A percentile compares a stretch with the other conserved stretches of the same genome.
phyloP scores from a whole-genome alignment of 2,113 vertebrate genomes.

The Lophotis ruficrista region DNA sequence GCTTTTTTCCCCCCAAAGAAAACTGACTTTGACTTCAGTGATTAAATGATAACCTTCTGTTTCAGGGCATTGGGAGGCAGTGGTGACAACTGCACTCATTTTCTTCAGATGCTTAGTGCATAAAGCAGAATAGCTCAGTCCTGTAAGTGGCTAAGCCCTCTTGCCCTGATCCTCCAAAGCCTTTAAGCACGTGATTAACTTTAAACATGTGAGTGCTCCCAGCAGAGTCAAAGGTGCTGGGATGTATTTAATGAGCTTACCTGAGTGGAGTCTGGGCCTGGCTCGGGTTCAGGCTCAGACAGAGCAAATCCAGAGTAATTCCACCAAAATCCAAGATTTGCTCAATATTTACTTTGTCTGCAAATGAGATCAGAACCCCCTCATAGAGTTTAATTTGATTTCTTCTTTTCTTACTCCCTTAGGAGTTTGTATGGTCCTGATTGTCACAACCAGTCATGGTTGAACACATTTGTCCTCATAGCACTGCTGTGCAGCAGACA shows the following conservation, averaged over 20 bases:
- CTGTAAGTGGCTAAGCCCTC: neutral
- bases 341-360: conserved; percentile 21
- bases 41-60: neutral
- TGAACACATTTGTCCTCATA: accelerated
- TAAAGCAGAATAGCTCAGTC: neutral
- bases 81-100: neutral
- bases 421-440: neutral
- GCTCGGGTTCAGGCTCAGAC: neutral
- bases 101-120: neutral
- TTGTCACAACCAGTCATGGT: accelerated
- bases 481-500: neutral
- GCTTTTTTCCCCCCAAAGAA: neutral
- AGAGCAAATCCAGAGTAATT: conserved; percentile 32
- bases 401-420: neutral
- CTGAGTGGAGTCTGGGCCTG: neutral
- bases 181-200: neutral
- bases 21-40: neutral
- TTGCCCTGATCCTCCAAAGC: conserved; percentile 14
- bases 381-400: neutral
- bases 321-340: conserved; percentile 12
- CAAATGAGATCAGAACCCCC: neutral
- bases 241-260: conserved; percentile 43
- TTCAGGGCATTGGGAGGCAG: neutral
- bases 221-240: neutral
- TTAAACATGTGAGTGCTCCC: neutral